phyloP scores from a whole-genome alignment of 2,113 vertebrate genomes.

The Crotalus viridis region DNA sequence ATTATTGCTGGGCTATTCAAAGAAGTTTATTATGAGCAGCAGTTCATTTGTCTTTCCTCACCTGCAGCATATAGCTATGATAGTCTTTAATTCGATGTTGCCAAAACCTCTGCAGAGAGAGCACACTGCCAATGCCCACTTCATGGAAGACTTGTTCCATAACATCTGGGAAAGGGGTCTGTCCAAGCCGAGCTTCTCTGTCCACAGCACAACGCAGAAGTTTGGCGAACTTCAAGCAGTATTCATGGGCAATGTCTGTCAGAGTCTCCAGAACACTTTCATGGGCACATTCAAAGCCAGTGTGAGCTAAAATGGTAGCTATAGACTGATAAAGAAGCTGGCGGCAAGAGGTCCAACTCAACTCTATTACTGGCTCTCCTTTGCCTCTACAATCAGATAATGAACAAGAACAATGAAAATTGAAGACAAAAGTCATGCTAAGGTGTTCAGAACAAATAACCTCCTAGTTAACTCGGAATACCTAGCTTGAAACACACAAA shows the following conservation, averaged over 20 bases:
- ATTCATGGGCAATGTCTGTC: conserved; percentile 90
- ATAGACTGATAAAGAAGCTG: conserved; percentile 97
- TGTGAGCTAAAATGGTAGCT: conserved; percentile 91
- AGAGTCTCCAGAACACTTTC: conserved; percentile 95
- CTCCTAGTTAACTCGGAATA: background rate
- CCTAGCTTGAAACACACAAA: background rate
- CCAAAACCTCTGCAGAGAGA: conserved; percentile 96
- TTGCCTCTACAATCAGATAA: conserved; percentile 78
- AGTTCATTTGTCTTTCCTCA: conserved; percentile 56
- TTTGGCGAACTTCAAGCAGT: conserved; percentile 88
- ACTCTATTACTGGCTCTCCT: conserved; percentile 94
- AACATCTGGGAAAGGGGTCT: conserved; percentile 90
- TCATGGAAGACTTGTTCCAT: conserved; percentile 98
- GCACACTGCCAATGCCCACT: conserved; percentile 90
- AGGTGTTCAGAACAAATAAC: background rate
- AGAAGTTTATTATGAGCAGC: background rate
- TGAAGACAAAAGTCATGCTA: background rate
- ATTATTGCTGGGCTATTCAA: background rate
- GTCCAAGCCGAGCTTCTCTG: conserved; percentile 86
- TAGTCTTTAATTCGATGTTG: conserved; percentile 97
- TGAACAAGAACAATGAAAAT: background rate
- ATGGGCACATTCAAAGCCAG: conserved; percentile 90
- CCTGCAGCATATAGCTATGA: conserved; percentile 96
- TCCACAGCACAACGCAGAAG: conserved; percentile 90
- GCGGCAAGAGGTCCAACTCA: conserved; percentile 91